Base-by-base conservation (phyloP, 2,113 vertebrate species). In the Melanerpes formicivorus region DNA sequence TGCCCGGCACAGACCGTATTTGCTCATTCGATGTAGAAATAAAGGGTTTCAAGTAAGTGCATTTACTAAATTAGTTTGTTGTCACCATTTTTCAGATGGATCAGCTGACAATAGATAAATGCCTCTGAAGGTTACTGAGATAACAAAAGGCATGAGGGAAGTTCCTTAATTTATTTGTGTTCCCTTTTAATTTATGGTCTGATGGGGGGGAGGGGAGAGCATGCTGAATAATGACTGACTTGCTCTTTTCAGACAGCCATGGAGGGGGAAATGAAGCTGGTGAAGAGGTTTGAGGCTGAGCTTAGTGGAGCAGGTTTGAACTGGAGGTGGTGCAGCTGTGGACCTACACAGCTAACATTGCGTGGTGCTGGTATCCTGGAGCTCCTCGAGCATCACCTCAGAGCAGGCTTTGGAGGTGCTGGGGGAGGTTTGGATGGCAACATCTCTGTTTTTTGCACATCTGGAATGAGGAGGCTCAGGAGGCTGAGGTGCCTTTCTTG, bases 51-150 rank as follows among this genome's bases (percentile, higher is more conserved):
- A 44, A 58, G 80, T 29, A 66, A 27, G n/a, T 27, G 46, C 95
- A 30, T 94, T 96, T 76, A 86, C 92, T 81, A 82, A 85, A 83
- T 93, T 55, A 83, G 71, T 92, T 95, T 90, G 87, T 90, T 34
- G 11, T 97, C 85, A 66, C 96, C 87, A 83, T 90, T 96, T 96
- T 90, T 92, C 84, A 70, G 79, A 66, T 92, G 92, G 87, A 56
- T 92, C 88, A 74, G 93, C 90, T 95, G 96, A 92, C 40, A 10
- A 79, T 55, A 80, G 87, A 83, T 95, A 91, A 95, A 93, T 81
- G 88, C 93, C 86, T 93, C 82, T 91, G 97, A 91, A 97, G 96
- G 97, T 95, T 97, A 87, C 89, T 76, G 94, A 87, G 96, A 88
- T 97, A 94, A 95, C 88, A 93, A 95, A 93, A 96, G 93, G 75